phyloP scores from a whole-genome alignment of 2,113 vertebrate genomes.

The Syngnathoides biaculeatus region DNA sequence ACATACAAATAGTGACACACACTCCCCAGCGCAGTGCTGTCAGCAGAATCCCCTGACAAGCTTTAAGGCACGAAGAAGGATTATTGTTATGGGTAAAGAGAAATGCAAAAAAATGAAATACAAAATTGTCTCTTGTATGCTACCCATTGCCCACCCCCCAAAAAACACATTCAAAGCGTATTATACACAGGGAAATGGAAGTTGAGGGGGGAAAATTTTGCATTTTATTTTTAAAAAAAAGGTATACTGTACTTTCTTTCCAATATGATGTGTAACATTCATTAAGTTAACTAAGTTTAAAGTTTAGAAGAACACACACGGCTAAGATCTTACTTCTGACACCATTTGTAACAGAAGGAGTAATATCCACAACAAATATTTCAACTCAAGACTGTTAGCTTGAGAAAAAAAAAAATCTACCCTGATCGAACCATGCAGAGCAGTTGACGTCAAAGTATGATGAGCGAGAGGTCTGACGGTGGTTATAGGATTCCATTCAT shows the following conservation, averaged over 20 bases:
- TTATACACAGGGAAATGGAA: too few species aligned
- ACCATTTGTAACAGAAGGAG: background rate
- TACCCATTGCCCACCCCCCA: too few species aligned
- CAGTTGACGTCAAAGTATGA: too few species aligned
- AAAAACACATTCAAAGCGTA: too few species aligned
- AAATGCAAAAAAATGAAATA: conserved; percentile 53
- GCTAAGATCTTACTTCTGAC: background rate
- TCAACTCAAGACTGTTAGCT: background rate
- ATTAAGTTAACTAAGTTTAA: too few species aligned
- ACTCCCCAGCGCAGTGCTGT: conserved; percentile 50
- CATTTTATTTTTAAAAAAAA: too few species aligned
- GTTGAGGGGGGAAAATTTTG: too few species aligned
- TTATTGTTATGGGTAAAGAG: conserved; percentile 60
- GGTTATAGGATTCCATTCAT: background rate
- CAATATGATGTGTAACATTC: too few species aligned
- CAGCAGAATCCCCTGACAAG: conserved; percentile 65
- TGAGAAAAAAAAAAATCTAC: background rate
- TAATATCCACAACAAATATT: background rate
- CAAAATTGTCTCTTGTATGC: too few species aligned
- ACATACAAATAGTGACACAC: conserved; percentile 22
- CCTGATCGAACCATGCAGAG: background rate
- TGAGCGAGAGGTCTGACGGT: background rate
- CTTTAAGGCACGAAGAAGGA: conserved; percentile 58
- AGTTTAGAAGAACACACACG: too few species aligned
- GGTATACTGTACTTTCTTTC: too few species aligned